These are phyloP conservation scores for Silurus meridionalis DNA, from an alignment of 2,113 vertebrate species.

Conservation along the genomic window DNA sequence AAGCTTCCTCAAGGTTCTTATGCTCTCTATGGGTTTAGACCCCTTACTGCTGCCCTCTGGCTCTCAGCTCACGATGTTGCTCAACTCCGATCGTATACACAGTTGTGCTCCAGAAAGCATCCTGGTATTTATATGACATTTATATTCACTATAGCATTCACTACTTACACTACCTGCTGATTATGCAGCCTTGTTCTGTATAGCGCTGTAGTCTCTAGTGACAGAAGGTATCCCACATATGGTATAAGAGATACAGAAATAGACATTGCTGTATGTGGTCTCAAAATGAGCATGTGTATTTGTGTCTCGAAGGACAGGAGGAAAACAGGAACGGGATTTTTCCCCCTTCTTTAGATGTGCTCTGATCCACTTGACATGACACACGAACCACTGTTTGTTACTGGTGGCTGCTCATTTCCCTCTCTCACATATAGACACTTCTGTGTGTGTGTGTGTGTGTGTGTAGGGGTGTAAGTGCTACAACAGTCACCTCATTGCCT, in stretches of 20 bases:
- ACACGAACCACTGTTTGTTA: slow-evolving; percentile 18
- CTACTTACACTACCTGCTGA: slow-evolving; percentile 35
- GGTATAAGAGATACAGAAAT: slow-evolving; percentile 42
- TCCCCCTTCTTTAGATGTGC: background rate
- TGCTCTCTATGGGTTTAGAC: slow-evolving; percentile 20
- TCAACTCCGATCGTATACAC: slow-evolving; percentile 6
- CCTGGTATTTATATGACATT: slow-evolving; percentile 24
- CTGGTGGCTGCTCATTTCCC: slow-evolving; percentile 31
- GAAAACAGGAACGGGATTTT: slow-evolving; percentile 33
- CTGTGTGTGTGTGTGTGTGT: too few relatives aligned
- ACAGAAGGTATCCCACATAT: slow-evolving; percentile 42
- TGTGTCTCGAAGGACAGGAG: slow-evolving; percentile 37
- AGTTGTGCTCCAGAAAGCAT: background rate
- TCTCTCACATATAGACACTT: slow-evolving; percentile 17
- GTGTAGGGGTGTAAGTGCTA: background rate
- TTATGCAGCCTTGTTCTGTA: slow-evolving; percentile 35
- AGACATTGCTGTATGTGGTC: slow-evolving; percentile 42
- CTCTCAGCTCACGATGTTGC: slow-evolving; percentile 16
- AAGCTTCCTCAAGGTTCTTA: slow-evolving; percentile 22
- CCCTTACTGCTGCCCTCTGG: slow-evolving; percentile 35
- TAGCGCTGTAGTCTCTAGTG: slow-evolving; percentile 44
- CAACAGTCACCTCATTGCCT: slow-evolving; percentile 36
- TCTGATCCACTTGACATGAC: slow-evolving; percentile 41
- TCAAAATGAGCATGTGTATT: slow-evolving; percentile 40
- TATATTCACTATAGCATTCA: slow-evolving; percentile 24